Base-by-base conservation (phyloP, 1,140 invertebrate species). In the Drosophila orena region DNA sequence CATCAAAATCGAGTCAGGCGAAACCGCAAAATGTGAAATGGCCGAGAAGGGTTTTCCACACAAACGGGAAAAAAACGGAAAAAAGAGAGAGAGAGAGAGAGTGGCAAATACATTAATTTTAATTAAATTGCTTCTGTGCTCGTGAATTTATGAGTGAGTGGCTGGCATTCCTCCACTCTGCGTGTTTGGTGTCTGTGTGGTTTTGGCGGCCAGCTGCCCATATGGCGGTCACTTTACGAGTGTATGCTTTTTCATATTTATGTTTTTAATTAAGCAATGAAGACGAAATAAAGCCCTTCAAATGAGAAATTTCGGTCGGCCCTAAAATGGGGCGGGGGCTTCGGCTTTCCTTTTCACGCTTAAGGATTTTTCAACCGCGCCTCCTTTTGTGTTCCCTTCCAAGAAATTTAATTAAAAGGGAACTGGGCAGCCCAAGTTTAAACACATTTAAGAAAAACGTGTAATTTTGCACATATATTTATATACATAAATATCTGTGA, bases 101-200 rank as follows among this genome's bases (percentile, higher is more conserved):
- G 66, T 47, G 54, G 68, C 52, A 79, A 89, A 89, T 84, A 89
- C 77, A 89, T 89, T 89, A 89, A 89, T 89, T 89, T 89, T 89
- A 90, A 89, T 90, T 89, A 89, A 89, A 89, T 89, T 89, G 85
- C 69, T 74, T 83, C 79, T 83, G 49, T 77, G 72, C 65, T 83
- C 44, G 24, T 57, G 71, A 80, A 69, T 79, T 71, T 88, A 62
- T 88, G 62, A 75, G 58, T 65, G 58, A 61, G 83, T 46, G 55
- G 44, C 64, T 42, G 64, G 50, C 64, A 70, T 70, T 70, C 66
- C 65, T 57, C 17, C 52, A 12, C 34, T 40, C 37, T 57, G 49
- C 27, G 49, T 49, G 12, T 56, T n/a, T 0, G 5, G 14, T 12
- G 12, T 38, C 11, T 30, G 30, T 30, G 30, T 30, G 30, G 56